Conservation (phyloP, 2,888 invertebrate species). For the Apeira syringaria region DNA sequence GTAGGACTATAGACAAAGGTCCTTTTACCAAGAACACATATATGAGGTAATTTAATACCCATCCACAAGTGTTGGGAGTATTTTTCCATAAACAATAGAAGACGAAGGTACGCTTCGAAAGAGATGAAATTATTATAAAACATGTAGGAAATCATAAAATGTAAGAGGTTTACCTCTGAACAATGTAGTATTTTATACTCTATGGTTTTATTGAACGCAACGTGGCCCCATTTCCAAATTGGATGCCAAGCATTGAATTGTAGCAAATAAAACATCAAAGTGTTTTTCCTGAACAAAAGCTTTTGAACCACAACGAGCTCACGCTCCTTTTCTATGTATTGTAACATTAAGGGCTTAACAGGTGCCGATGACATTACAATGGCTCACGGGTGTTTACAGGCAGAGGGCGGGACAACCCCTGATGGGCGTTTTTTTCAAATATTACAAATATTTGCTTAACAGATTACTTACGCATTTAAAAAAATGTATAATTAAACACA, state of each 20-base stretch:
- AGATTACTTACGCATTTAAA: no score
- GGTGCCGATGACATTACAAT: no score
- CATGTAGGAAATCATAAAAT: constrained; percentile 33
- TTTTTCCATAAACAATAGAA: constrained; percentile 20
- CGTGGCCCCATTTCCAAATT: constrained; percentile 24
- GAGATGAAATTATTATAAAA: constrained; percentile 36
- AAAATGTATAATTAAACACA: no score
- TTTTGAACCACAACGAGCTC: constrained; percentile 18
- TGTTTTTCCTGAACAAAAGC: constrained; percentile 18
- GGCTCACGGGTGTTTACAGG: no score
- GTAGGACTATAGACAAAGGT: no score
- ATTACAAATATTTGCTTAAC: no score
- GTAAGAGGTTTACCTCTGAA: constrained; percentile 16
- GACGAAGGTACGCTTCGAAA: constrained; percentile 5
- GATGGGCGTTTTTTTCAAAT: no score
- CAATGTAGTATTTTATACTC: constrained; percentile 11
- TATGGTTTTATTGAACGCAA: constrained; percentile 20
- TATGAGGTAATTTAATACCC: constrained; percentile 28
- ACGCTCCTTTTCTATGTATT: constrained; percentile 11
- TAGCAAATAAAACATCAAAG: constrained; percentile 33
- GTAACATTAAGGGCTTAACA: constrained; percentile 5
- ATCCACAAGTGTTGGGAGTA: constrained; percentile 9
- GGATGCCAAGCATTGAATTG: constrained; percentile 29
- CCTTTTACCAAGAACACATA: not conserved
- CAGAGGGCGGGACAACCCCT: no score